Percentiles rank a stretch among this genome's conserved stretches.
Conservation (phyloP, 2,113 vertebrate species). For the Pollachius pollachius region DNA sequence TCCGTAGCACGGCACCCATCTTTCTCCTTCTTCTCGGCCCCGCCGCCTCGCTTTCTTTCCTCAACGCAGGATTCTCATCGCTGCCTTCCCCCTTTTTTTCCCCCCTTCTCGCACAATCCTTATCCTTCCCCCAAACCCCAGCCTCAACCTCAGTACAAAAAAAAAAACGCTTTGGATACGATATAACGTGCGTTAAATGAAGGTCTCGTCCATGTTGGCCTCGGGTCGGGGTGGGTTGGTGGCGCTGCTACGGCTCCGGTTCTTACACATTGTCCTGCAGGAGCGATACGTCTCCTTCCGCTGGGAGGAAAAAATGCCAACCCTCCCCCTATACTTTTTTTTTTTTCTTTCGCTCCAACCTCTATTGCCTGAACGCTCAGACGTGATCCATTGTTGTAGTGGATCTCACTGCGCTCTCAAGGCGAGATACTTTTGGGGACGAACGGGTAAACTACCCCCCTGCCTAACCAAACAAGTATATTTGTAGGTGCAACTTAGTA, state of each 20-base stretch:
- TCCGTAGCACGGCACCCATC: conserved; percentile 88
- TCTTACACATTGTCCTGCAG: conserved; percentile 69
- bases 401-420: conserved; percentile 27
- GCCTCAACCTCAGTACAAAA: not conserved
- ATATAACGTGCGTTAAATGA: conserved; percentile 9
- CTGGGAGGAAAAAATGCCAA: conserved; percentile 57
- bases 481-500: too few species aligned
- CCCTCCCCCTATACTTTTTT: conserved; percentile 15
- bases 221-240: conserved; percentile 19
- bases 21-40: conserved; percentile 24
- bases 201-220: conserved; percentile 52
- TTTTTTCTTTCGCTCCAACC: not conserved
- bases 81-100: not conserved
- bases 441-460: too few species aligned
- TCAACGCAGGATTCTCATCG: too few species aligned
- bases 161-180: not conserved
- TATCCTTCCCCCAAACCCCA: too few species aligned
- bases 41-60: too few species aligned
- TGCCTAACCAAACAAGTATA: too few species aligned
- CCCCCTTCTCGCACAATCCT: not conserved
- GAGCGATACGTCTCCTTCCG: conserved; percentile 74
- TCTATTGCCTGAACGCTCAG: conserved; percentile 27
- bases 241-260: conserved; percentile 38
- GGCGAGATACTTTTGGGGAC: not conserved
- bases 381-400: conserved; percentile 57